Base-by-base conservation (phyloP, 2,797 vertebrate genomes). In the Argya squamiceps region DNA sequence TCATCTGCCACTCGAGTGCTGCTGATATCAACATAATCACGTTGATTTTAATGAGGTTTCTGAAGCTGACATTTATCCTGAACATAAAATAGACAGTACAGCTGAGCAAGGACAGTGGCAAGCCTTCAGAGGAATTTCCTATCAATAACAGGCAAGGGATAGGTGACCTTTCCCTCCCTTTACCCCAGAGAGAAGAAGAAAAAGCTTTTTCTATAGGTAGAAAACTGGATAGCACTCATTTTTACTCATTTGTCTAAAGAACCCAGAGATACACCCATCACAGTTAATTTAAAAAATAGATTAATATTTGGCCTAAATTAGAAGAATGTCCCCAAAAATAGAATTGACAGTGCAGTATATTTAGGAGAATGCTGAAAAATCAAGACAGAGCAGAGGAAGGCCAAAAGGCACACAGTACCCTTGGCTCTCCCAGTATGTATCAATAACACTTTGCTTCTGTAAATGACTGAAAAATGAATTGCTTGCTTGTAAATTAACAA, bases 401-500 rank as follows among this genome's bases (percentile, higher is more conserved):
- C 36, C 0, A 0, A 84, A 79, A 79, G 81, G 56, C 7, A 4
- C 17, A 37, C 3, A 20, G 43, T 19, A 80, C 27, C 19, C 39
- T 30, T 29, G 11, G 67, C 27, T 84, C 74, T 67, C 44, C n/a
- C 74, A 26, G 29, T 15, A 30, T 5, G 5, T 10, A 65, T 36
- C 70, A 76, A 2, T 41, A 92, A 46, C 5, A 63, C 12, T 55
- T 30, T 4, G 27, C 74, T 89, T 63, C 89, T 67, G 78, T 17
- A 93, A 88, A 74, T 21, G 52, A 93, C 44, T 30, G 32, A 70
- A 94, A 94, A 94, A 89, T 68, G 5, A 93, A 92, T 2, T 77
- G 68, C 76, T 74, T 89, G 78, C 87, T 89, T 64, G 82, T 83
- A 93, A 92, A 93, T 93, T 92, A 95, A 67, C 34, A 80, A 67